Evolutionary conservation across 2,797 vertebrate genomes (phyloP).

Genomic region (Acomys russatus): DNA sequence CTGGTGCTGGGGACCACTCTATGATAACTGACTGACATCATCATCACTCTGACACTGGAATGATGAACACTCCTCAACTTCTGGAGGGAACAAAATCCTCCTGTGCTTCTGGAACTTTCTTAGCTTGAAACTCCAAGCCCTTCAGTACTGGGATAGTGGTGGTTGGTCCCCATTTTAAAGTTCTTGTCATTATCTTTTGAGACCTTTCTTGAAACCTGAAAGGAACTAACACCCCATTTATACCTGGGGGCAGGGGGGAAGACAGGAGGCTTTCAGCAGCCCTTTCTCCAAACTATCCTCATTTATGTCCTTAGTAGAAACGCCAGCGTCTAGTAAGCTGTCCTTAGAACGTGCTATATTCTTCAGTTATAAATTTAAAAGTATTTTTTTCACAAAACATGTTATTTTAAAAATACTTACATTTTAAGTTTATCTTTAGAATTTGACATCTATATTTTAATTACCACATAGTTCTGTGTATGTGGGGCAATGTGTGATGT

Average conservation of each 20-base stretch:
- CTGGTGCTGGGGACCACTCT: too few species aligned
- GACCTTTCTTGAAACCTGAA: background rate
- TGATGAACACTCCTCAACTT: background rate
- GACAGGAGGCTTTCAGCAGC: background rate
- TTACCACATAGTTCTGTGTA: background rate
- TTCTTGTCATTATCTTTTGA: background rate
- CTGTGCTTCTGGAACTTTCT: background rate
- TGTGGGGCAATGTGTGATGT: background rate
- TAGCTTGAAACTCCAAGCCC: background rate
- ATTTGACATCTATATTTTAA: background rate
- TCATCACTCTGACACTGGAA: too few species aligned
- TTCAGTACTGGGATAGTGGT: too few species aligned
- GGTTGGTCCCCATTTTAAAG: background rate
- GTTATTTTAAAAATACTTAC: background rate
- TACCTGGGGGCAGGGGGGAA: background rate
- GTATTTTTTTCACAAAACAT: background rate
- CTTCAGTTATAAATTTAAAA: background rate
- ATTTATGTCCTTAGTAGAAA: background rate
- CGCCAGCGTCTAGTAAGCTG: background rate
- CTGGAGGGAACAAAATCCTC: background rate
- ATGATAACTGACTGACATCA: rapidly evolving
- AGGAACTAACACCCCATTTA: background rate
- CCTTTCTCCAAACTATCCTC: background rate
- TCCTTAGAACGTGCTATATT: background rate
- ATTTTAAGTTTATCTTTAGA: background rate